Conservation (phyloP, 2,113 vertebrate species). For the Pedetes capensis region DNA sequence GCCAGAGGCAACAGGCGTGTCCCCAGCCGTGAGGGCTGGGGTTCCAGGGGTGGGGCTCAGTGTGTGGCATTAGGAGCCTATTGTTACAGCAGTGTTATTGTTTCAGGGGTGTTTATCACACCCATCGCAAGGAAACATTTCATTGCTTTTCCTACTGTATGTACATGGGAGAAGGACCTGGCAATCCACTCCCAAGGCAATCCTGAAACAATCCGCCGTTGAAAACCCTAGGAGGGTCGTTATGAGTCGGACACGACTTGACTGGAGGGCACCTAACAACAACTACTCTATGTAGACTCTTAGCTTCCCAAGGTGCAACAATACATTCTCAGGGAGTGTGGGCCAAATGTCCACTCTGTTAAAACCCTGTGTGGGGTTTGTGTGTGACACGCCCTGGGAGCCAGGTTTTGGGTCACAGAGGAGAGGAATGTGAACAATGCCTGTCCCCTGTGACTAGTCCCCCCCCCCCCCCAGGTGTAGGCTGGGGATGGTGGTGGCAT, state of each 20-base stretch:
- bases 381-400: too few species aligned
- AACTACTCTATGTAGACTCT: not conserved
- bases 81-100: fast-evolving
- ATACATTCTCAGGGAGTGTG: fast-evolving
- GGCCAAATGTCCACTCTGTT: not conserved
- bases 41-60: fast-evolving
- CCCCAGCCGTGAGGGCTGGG: not conserved
- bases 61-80: not conserved
- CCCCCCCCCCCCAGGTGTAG: too few species aligned
- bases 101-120: not conserved
- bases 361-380: fast-evolving
- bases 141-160: not conserved
- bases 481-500: fast-evolving
- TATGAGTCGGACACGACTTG: too few species aligned
- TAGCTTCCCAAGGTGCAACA: not conserved
- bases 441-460: not conserved
- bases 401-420: not conserved
- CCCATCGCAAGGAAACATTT: too few species aligned
- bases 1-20: not conserved
- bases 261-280: too few species aligned
- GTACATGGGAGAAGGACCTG: too few species aligned
- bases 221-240: too few species aligned
- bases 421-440: fast-evolving
- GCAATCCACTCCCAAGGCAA: too few species aligned
- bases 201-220: too few species aligned